Evolutionary conservation across 2,888 invertebrate genomes (phyloP).

Genomic region (Heteropelma amictum): DNA sequence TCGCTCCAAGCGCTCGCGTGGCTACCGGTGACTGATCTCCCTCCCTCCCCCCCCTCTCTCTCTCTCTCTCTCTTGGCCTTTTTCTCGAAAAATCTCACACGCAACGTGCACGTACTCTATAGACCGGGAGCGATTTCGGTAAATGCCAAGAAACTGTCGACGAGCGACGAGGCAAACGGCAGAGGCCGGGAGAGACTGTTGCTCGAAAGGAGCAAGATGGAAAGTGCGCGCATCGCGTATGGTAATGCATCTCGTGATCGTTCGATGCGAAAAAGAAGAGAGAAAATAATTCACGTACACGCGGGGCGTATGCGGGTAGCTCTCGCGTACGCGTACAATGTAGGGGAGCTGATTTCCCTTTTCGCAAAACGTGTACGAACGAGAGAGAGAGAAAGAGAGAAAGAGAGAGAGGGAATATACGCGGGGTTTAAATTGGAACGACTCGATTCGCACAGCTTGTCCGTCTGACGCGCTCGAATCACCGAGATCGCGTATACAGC

Average conservation of each 20-base stretch:
- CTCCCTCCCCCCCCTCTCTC: constrained; percentile 2
- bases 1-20: constrained; percentile 75
- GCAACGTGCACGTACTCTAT: constrained; percentile 33
- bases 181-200: too few relatives aligned
- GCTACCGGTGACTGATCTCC: constrained; percentile 63
- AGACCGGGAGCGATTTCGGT: constrained; percentile 51
- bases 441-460: constrained; percentile 20
- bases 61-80: constrained; percentile 14
- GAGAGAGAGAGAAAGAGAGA: not conserved
- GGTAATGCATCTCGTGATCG: constrained; percentile 41
- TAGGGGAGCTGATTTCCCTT: constrained; percentile 4
- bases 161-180: too few relatives aligned
- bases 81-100: constrained; percentile 27
- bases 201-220: not conserved
- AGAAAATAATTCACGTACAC: not conserved
- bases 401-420: not conserved
- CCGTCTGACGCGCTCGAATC: constrained; percentile 30
- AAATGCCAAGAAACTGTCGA: constrained; percentile 50
- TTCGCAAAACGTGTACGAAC: not conserved
- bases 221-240: constrained; percentile 30
- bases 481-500: not conserved
- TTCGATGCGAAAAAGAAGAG: constrained; percentile 18
- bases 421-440: constrained; percentile 23
- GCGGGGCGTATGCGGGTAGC: not conserved
- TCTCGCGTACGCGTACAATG: not conserved